Conservation (phyloP, 23 tunicate species). For the Clavelina lepadiformis region DNA sequence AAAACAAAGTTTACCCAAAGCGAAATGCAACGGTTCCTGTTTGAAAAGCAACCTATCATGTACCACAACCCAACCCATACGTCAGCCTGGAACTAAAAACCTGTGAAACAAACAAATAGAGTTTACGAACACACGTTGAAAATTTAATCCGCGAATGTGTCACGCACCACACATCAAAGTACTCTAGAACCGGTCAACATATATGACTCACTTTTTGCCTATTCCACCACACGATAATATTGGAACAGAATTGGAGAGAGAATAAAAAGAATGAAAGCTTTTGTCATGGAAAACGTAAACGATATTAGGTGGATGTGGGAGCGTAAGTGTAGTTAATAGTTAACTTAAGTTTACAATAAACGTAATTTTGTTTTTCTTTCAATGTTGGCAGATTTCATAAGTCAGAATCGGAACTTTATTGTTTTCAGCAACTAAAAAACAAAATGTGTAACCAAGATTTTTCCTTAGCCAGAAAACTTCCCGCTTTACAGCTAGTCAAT, state of each 20-base stretch:
- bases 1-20: not conserved
- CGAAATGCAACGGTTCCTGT: no score
- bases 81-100: conserved; percentile 91
- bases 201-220: conserved; percentile 50
- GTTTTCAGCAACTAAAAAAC: conserved; percentile 66
- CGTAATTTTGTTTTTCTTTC: conserved; percentile 24
- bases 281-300: conserved; percentile 47
- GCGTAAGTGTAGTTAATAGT: not conserved
- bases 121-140: not conserved
- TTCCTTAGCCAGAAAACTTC: no score
- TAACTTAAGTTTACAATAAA: not conserved
- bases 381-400: conserved; percentile 93
- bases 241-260: conserved; percentile 55
- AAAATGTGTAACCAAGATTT: no score
- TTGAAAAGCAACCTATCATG: conserved; percentile 43
- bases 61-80: conserved; percentile 90
- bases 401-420: conserved; percentile 80
- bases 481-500: no score
- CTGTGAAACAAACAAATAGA: conserved; percentile 34
- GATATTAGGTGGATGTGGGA: not conserved
- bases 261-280: conserved; percentile 43
- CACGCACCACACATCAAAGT: no score
- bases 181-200: no score
- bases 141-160: not conserved
- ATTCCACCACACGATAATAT: conserved; percentile 83